A percentile compares a stretch with the other conserved stretches of the same genome.
These are phyloP conservation scores for Leptestheria dahalacensis DNA, from an alignment of 1,140 invertebrate species.

Conservation along the genomic window DNA sequence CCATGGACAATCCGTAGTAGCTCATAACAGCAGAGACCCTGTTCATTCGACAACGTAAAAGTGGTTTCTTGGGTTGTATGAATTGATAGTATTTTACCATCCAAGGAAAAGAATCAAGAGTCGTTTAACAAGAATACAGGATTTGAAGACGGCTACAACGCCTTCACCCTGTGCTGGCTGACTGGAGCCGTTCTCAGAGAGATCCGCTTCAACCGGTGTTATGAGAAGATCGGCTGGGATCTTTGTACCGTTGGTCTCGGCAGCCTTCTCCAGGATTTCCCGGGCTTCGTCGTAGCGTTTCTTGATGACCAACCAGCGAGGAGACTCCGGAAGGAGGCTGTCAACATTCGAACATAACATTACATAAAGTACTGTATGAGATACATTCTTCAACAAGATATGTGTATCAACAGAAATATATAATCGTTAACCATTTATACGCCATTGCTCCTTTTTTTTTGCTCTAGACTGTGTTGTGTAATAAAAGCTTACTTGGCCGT, in stretches of 20 bases:
- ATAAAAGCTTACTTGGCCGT: no score
- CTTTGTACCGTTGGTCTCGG: constrained; percentile 20
- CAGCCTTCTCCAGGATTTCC: constrained; percentile 21
- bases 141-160: not conserved
- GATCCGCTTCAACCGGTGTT: not conserved
- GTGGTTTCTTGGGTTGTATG: not conserved
- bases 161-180: not conserved
- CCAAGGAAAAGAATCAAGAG: constrained; percentile 1
- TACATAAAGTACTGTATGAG: not conserved
- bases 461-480: no score
- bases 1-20: constrained; percentile 17
- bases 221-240: constrained; percentile 8
- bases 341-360: not conserved
- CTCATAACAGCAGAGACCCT: constrained; percentile 12
- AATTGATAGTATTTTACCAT: not conserved
- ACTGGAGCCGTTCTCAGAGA: not conserved
- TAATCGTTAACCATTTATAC: no score
- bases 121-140: not conserved
- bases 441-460: no score
- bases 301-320: constrained; percentile 30
- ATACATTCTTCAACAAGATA: no score
- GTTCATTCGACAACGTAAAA: not conserved
- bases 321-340: constrained; percentile 29
- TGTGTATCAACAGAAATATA: no score
- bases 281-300: constrained; percentile 26